Base-by-base conservation (phyloP, 2,797 vertebrate genomes). In the Poliocrania exsul region DNA sequence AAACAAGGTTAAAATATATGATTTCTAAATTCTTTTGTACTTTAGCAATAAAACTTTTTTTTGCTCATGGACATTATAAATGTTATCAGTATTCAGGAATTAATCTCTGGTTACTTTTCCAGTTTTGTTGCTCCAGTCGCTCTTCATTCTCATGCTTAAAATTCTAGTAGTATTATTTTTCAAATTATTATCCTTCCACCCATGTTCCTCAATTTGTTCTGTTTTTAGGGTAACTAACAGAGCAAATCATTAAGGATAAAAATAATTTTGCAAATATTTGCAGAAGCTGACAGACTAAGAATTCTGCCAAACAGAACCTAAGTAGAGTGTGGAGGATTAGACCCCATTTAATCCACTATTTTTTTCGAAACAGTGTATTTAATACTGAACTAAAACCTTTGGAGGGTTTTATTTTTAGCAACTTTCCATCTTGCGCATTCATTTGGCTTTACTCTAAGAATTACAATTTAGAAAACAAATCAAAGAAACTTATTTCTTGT, bases 191-290 rank as follows among this genome's bases (percentile, higher is more conserved):
- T 84, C 54, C 33, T 75, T 90, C 67, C 54, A 85, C 31, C 61
- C 86, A 83, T n/a, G 53, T 78, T 71, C 42, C 58, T 89, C 78
- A 53, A 31, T 85, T 94, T 94, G 65, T 92, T 95, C 84, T 93
- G 78, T 74, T 96, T 96, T 95, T 86, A 89, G 58, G 65, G 75
- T 89, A 87, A 77, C 77, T 86, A 93, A 88, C 8, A 5, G 81
- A 92, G 84, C 88, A 97, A 95, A 90, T 83, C 95, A 73, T 77
- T 89, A 95, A 65, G 72, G 80, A 87, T 92, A 90, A 94, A 92
- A 94, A 92, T 75, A 80, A 81, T 81, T 96, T 94, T 95, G 67
- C 53, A 67, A 94, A 95, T 81, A 91, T 77, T 87, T 95, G 69
- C 67, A 84, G 66, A 90, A 77, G 74, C 64, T 84, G 60, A 53